Percentiles rank a stretch among this genome's conserved stretches.
Conservation (phyloP, 2,113 vertebrate genomes). For the Penelope pileata region DNA sequence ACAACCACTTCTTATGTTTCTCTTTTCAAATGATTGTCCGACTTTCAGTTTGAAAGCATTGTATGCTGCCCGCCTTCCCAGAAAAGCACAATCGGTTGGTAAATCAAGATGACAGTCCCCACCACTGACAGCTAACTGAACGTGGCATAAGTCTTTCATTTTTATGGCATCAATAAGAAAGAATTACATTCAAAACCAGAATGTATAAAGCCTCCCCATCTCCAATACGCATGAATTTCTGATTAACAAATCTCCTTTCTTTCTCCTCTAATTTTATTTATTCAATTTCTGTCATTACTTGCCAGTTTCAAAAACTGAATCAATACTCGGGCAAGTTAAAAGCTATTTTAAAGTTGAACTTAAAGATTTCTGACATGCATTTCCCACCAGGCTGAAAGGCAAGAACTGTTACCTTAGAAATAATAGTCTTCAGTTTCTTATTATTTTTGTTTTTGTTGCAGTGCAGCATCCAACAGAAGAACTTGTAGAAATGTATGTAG, state of each 20-base stretch:
- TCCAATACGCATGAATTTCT: not conserved
- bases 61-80: not conserved
- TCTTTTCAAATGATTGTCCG: not conserved
- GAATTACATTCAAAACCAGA: conserved; percentile 32
- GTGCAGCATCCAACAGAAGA: not conserved
- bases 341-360: not conserved
- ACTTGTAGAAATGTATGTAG: not conserved
- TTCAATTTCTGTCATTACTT: not conserved
- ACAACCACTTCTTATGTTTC: not conserved
- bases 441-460: not conserved
- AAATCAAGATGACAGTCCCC: conserved; percentile 39
- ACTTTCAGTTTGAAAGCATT: conserved; percentile 42
- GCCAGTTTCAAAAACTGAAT: not conserved
- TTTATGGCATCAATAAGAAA: not conserved
- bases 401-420: not conserved
- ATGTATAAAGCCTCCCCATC: not conserved
- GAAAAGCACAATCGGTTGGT: not conserved
- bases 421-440: not conserved
- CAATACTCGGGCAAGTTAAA: not conserved
- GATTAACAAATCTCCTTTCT: not conserved
- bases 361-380: not conserved
- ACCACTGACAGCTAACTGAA: conserved; percentile 6
- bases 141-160: conserved; percentile 23
- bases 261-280: not conserved
- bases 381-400: not conserved